A percentile compares a stretch with the other conserved stretches of the same genome.
These are phyloP conservation scores for Onychostruthus taczanowskii DNA, from an alignment of 2,113 vertebrate genomes.

Conservation along the genomic window DNA sequence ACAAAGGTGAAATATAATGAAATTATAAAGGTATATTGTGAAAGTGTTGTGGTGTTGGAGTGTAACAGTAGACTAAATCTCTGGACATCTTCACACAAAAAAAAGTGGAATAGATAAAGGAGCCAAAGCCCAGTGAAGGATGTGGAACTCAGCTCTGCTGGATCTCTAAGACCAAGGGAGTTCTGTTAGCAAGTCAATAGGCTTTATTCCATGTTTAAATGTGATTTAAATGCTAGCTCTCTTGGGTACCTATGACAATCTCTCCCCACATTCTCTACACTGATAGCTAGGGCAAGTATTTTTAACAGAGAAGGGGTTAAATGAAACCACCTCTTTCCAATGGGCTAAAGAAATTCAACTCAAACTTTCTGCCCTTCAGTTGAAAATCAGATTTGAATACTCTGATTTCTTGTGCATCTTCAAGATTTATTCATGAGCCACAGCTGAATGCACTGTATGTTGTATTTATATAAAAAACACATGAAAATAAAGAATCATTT, in stretches of 20 bases:
- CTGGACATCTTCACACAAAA: not conserved
- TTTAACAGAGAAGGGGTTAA: slow-evolving; percentile 13
- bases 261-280: not conserved
- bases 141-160: not conserved
- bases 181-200: not conserved
- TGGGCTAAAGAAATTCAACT: not conserved
- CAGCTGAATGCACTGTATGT: slow-evolving; percentile 52
- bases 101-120: not conserved
- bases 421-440: slow-evolving; percentile 69
- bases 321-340: not conserved
- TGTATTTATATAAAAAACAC: slow-evolving; percentile 64
- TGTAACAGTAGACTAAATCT: not conserved
- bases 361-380: not conserved
- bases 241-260: not conserved
- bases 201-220: not conserved
- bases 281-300: not conserved
- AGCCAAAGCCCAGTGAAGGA: not conserved
- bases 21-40: not conserved
- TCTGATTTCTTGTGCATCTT: slow-evolving; percentile 51
- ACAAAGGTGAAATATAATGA: not conserved
- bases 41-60: not conserved
- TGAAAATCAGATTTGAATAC: slow-evolving; percentile 67
- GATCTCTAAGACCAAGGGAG: not conserved
- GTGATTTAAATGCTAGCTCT: not conserved
- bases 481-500: not conserved